phyloP scores from a whole-genome alignment of 2,113 vertebrate genomes.

The Salminus brasiliensis region DNA sequence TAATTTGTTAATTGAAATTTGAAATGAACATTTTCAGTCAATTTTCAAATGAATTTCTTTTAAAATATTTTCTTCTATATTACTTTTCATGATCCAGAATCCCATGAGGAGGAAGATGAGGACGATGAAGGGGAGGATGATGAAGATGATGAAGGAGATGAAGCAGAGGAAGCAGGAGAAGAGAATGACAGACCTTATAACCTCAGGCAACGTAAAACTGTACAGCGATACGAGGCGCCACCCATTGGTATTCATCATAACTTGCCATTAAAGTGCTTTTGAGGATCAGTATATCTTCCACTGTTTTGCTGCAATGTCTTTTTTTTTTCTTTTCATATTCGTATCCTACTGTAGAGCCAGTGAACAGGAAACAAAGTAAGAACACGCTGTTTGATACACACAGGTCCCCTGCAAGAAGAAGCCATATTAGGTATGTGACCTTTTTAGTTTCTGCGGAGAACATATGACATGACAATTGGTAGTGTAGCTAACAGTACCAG shows the following conservation, averaged over 20 bases:
- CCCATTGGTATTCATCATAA: constrained; percentile 85
- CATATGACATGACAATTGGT: background rate
- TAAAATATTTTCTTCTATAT: background rate
- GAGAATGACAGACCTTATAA: constrained; percentile 95
- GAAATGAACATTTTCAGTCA: too few relatives aligned
- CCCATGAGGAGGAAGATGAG: constrained; percentile 88
- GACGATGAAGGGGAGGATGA: constrained; percentile 91
- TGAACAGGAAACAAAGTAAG: constrained; percentile 95
- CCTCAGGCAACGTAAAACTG: constrained; percentile 95
- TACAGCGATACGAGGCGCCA: constrained; percentile 96
- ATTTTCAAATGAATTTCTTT: background rate
- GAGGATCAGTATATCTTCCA: background rate
- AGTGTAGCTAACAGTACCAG: background rate
- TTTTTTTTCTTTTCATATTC: constrained; percentile 44
- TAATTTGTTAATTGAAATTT: too few relatives aligned
- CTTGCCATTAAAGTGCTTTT: background rate
- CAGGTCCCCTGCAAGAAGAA: constrained; percentile 97
- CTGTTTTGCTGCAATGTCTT: background rate
- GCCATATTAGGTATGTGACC: constrained; percentile 89
- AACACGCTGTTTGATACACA: constrained; percentile 95
- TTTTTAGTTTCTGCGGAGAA: background rate
- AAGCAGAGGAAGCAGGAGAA: constrained; percentile 88
- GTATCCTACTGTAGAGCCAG: constrained; percentile 81
- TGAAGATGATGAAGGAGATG: constrained; percentile 94
- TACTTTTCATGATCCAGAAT: constrained; percentile 82